Conservation (phyloP, 2,113 vertebrate genomes). For the Pampusana beccarii region DNA sequence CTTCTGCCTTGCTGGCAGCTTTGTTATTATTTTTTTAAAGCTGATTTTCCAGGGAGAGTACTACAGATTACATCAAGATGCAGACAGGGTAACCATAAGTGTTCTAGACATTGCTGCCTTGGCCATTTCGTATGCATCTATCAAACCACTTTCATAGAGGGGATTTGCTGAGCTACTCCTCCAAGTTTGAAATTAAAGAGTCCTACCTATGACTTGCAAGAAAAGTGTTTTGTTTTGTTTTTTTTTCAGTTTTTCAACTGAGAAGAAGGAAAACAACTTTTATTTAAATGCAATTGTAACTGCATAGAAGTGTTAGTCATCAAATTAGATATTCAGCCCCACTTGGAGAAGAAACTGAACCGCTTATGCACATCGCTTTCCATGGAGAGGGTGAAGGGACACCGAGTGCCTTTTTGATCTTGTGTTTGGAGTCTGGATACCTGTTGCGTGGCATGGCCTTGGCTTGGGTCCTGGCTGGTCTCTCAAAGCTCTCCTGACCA, state of each 20-base stretch:
- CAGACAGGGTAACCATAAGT: neutral
- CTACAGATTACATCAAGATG: neutral
- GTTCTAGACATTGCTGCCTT: neutral
- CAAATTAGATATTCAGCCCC: neutral
- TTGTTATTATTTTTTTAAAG: neutral
- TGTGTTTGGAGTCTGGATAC: accelerated
- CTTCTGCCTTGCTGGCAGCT: neutral
- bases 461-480: neutral
- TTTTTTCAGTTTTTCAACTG: neutral
- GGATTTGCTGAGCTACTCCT: neutral
- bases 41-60: neutral
- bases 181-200: neutral
- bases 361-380: neutral
- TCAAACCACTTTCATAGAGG: neutral
- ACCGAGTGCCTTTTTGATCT: neutral
- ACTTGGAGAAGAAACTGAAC: neutral
- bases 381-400: neutral
- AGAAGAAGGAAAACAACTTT: neutral
- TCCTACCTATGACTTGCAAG: neutral
- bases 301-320: neutral
- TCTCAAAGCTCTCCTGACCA: neutral
- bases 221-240: neutral
- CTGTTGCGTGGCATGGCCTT: neutral
- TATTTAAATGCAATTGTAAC: neutral
- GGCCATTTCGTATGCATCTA: neutral